A percentile compares a stretch with the other conserved stretches of the same genome.
phyloP scores from a whole-genome alignment of 2,888 invertebrate genomes.

The Dyspetes luteomarginatus region DNA sequence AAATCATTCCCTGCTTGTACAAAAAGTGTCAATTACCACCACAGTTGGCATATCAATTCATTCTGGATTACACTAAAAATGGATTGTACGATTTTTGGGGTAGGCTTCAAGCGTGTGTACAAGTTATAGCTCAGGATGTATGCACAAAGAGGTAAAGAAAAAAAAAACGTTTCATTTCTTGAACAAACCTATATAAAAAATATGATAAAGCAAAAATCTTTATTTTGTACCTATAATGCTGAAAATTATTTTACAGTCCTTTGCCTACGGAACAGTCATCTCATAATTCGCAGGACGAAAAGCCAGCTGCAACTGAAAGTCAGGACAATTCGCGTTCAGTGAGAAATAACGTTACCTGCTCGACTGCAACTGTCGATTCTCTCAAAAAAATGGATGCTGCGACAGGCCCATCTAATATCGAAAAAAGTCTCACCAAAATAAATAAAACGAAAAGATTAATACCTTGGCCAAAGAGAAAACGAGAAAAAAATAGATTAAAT shows the following conservation, averaged over 20 bases:
- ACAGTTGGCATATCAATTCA: slow-evolving; percentile 87
- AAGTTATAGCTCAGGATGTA: slow-evolving; percentile 58
- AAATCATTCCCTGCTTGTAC: slow-evolving; percentile 90
- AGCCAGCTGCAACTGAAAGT: not conserved
- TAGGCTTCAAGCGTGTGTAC: slow-evolving; percentile 86
- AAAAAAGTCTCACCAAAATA: slow-evolving; percentile 7
- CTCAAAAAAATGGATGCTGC: not conserved
- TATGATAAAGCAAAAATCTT: not conserved
- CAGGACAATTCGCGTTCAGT: not conserved
- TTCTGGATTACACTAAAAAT: slow-evolving; percentile 86
- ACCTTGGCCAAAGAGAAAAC: slow-evolving; percentile 62
- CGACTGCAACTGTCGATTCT: not conserved
- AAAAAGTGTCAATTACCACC: slow-evolving; percentile 87
- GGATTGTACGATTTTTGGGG: slow-evolving; percentile 89
- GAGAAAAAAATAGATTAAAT: slow-evolving; percentile 3
- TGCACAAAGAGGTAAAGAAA: slow-evolving; percentile 46
- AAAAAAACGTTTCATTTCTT: not conserved
- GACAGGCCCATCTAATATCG: not conserved
- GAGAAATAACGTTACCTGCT: not conserved
- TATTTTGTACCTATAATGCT: not conserved
- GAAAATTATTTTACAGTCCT: slow-evolving; percentile 5
- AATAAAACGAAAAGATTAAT: slow-evolving; percentile 57
- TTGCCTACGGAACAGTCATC: slow-evolving; percentile 37
- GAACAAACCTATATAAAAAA: not conserved
- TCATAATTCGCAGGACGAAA: not conserved